Percentiles rank a stretch among this genome's conserved stretches.
Conservation (phyloP, 2,888 invertebrate species). For the Acleris sparsana region DNA sequence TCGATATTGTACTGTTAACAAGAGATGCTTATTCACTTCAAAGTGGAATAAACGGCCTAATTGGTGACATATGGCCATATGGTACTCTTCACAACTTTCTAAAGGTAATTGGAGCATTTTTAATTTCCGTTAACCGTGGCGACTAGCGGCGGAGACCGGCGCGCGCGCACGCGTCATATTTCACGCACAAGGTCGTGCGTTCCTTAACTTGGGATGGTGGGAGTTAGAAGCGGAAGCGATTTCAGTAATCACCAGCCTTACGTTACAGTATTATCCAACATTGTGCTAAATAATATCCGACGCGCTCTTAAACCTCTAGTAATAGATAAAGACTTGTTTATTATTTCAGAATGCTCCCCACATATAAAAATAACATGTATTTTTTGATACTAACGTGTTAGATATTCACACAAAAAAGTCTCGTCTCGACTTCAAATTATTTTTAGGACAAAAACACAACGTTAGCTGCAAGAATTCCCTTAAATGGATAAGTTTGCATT, state of each 20-base stretch:
- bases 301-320: no score
- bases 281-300: background rate
- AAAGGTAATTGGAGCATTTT: constrained; percentile 35
- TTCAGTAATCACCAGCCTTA: background rate
- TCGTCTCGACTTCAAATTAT: no score
- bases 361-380: no score
- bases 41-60: background rate
- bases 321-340: no score
- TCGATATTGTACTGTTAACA: no score
- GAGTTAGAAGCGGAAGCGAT: constrained; percentile 40
- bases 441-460: no score
- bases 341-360: no score
- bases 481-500: no score
- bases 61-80: background rate
- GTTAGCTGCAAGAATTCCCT: no score
- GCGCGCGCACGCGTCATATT: constrained; percentile 31
- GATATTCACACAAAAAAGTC: no score
- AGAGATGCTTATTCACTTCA: no score
- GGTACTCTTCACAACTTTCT: constrained; percentile 21
- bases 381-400: no score
- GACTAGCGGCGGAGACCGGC: constrained; percentile 33
- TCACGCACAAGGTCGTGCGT: constrained; percentile 50
- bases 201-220: constrained; percentile 49
- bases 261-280: background rate
- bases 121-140: constrained; percentile 36